A percentile compares a stretch with the other conserved stretches of the same genome.
Conservation (phyloP, 2,888 invertebrate genomes). For the Tenthredo scrophulariae region DNA sequence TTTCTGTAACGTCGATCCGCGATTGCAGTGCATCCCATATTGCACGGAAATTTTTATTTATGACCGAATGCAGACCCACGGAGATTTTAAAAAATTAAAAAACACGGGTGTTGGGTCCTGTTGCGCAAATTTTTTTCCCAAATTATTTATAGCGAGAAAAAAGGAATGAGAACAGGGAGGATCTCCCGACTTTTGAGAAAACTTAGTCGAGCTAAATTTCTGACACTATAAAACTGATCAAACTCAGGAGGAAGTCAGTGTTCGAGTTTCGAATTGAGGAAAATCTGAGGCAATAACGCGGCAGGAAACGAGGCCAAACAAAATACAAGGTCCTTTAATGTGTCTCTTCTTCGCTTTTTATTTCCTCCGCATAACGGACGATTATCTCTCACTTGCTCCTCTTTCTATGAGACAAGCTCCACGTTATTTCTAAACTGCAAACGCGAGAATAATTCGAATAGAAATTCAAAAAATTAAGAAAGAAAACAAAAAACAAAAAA, state of each 20-base stretch:
- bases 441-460: neutral
- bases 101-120: no score
- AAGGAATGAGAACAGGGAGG: neutral
- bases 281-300: constrained; percentile 16
- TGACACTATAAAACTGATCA: neutral
- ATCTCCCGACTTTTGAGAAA: neutral
- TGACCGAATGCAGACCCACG: no score
- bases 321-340: constrained; percentile 33
- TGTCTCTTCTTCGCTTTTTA: neutral
- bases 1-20: neutral
- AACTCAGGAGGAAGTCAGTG: neutral
- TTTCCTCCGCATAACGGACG: neutral
- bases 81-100: no score
- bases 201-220: neutral
- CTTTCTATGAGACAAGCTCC: neutral
- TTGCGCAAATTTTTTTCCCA: no score
- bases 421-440: neutral
- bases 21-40: neutral
- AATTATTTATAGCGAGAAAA: no score
- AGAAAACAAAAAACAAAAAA: neutral
- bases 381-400: constrained; percentile 34
- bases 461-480: neutral
- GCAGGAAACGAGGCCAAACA: constrained; percentile 34
- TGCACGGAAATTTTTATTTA: neutral
- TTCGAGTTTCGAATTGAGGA: constrained; percentile 17